Evolutionary conservation across 1,140 invertebrate species (phyloP).

Genomic region (Zaprionus ghesquierei): DNA sequence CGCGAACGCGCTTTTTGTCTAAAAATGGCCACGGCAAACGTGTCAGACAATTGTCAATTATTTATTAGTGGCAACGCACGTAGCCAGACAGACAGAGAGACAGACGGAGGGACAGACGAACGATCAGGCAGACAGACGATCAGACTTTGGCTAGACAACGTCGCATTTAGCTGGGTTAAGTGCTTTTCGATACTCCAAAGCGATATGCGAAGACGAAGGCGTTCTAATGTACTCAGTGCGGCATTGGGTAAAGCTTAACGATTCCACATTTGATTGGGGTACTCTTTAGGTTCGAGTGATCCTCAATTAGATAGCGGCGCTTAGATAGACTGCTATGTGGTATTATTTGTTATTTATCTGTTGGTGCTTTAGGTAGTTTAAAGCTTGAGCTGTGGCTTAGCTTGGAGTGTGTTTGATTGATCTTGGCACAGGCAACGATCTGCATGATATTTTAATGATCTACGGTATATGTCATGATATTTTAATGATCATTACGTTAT

Average conservation of each 20-base stretch:
- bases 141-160: slow-evolving; percentile 49
- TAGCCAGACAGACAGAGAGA: slow-evolving; percentile 25
- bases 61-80: slow-evolving; percentile 80
- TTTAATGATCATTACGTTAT: no score
- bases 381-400: not conserved
- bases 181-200: slow-evolving; percentile 33
- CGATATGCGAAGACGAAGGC: slow-evolving; percentile 2
- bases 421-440: not conserved
- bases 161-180: slow-evolving; percentile 47
- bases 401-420: not conserved
- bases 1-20: slow-evolving; percentile 56
- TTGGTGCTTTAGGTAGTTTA: not conserved
- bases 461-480: no score
- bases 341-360: not conserved
- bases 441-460: not conserved
- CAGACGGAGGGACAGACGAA: slow-evolving; percentile 11
- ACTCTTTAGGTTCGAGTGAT: not conserved
- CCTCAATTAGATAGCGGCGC: not conserved
- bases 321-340: not conserved
- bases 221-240: slow-evolving; percentile 5
- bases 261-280: slow-evolving; percentile 24
- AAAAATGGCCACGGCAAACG: slow-evolving; percentile 77
- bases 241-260: slow-evolving; percentile 10
- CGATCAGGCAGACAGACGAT: slow-evolving; percentile 25
- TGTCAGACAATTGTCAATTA: slow-evolving; percentile 80